Base-by-base conservation (phyloP, 1,140 invertebrate species). In the Drosophila prosaltans region DNA sequence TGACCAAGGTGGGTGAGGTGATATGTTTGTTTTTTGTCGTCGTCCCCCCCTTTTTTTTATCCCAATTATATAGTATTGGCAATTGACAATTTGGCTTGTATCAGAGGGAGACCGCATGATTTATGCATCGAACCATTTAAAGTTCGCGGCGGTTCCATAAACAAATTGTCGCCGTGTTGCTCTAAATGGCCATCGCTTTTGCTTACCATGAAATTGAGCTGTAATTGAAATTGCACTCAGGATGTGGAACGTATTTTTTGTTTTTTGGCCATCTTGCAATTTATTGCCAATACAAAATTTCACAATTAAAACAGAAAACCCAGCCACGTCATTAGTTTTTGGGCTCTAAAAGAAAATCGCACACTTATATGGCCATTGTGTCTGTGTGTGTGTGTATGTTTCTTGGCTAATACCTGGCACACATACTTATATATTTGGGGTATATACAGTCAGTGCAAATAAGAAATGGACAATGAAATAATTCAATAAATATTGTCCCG, bases 121-220 rank as follows among this genome's bases (percentile, higher is more conserved):
- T 88, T 88, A 88, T 88, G 84, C 80, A 73, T 71, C 81, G 66
- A 65, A 57, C 84, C 84, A 89, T 89, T 89, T 89, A 83, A 80
- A 88, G 84, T 88, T 69, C 74, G 67, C 63, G 84, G 80, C 84
- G 84, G 84, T 80, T 80, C 84, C 84, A 89, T 90, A 90, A 89
- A 89, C 84, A 89, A 89, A 89, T 89, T 89, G 84, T 89, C 84
- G 81, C 85, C 84, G 68, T 60, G 69, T 74, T 79, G 32, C 84
- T 89, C 77, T 90, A 89, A 89, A 89, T 90, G 84, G 84, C 72
- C 62, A 79, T 78, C 62, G 74, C 65, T 76, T 51, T 51, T 10
- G 10, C 45, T 26, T 72, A 59, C 72, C 79, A 76, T 82, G 84
- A 89, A 89, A 89, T 89, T 89, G 84, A 89, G 84, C 81, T 89